phyloP scores from a whole-genome alignment of 2,113 vertebrate genomes.

The Tor tambroides region DNA sequence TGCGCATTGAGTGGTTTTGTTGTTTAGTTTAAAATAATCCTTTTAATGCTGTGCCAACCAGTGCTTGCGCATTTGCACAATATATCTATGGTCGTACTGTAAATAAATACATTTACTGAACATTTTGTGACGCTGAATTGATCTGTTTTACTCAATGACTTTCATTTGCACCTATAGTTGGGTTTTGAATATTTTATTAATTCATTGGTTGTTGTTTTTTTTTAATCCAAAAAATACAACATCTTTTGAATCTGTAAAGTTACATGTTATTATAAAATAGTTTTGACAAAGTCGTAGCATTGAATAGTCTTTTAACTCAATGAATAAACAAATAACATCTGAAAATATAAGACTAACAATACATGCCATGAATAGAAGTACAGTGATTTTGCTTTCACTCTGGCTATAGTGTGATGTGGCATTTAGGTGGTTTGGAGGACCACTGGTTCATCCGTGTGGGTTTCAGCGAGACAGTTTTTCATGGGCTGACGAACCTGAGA shows the following conservation, averaged over 20 bases:
- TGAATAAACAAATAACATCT: neutral
- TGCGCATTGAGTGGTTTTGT: neutral
- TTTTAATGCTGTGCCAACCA: neutral
- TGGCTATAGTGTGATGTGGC: neutral
- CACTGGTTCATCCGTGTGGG: slow-evolving; percentile 38
- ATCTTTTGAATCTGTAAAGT: neutral
- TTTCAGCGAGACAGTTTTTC: slow-evolving; percentile 77
- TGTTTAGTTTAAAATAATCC: neutral
- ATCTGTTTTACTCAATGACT: neutral
- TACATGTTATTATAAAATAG: neutral
- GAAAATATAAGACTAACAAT: neutral
- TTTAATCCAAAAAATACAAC: neutral
- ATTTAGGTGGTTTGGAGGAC: slow-evolving; percentile 11
- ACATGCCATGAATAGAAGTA: neutral
- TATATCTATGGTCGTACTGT: neutral
- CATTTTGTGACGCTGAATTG: neutral
- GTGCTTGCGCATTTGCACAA: neutral
- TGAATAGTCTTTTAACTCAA: neutral
- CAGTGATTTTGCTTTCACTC: neutral
- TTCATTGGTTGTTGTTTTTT: neutral
- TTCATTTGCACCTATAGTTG: neutral
- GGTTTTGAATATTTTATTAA: neutral
- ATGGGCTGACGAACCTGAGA: slow-evolving; percentile 98
- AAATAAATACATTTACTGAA: neutral
- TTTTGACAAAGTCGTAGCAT: neutral